These are phyloP conservation scores for Crotalus helleri DNA, from an alignment of 2,113 vertebrate genomes.

Conservation along the genomic window DNA sequence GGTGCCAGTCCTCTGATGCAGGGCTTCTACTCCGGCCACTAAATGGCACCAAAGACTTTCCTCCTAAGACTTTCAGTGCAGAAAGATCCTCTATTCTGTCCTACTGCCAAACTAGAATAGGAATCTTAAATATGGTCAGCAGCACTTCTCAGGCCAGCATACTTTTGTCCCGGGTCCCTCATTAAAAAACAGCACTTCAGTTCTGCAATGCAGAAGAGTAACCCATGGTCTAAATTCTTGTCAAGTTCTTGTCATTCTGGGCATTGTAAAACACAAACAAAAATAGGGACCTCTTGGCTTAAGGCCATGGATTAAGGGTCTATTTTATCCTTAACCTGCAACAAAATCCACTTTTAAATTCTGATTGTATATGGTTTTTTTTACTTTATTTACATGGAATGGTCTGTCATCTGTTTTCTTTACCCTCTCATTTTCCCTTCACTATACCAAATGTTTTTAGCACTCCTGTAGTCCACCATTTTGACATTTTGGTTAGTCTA, in stretches of 20 bases:
- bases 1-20: background rate
- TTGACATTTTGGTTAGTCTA: background rate
- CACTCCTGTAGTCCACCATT: background rate
- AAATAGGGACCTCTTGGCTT: background rate
- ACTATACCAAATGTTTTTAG: background rate
- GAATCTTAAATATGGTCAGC: background rate
- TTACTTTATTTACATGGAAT: background rate
- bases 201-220: background rate
- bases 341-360: background rate
- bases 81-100: background rate
- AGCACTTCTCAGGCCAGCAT: background rate
- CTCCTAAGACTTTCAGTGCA: background rate
- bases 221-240: background rate
- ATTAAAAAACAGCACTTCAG: background rate
- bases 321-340: background rate
- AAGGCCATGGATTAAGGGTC: background rate
- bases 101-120: background rate
- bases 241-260: background rate
- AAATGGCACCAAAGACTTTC: background rate
- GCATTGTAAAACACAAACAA: background rate
- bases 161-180: background rate
- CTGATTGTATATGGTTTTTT: background rate
- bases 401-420: background rate
- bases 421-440: background rate
- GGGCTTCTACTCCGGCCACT: background rate